Conservation (phyloP, 1,140 invertebrate species). For the Apolygus lucorum region DNA sequence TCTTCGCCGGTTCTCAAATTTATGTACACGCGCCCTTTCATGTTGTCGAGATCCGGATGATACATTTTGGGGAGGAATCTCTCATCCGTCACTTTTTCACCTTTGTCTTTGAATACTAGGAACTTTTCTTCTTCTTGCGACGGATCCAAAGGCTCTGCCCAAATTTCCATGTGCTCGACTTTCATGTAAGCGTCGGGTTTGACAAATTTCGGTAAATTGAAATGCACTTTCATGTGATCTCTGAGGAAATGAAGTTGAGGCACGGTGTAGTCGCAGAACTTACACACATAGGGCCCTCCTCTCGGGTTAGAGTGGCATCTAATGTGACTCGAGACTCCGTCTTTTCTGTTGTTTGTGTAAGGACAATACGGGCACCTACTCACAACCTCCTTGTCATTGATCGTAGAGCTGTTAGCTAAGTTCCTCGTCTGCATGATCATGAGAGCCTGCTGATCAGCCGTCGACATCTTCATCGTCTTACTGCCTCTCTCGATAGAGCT, state of each 20-base stretch:
- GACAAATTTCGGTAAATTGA: slow-evolving; percentile 49
- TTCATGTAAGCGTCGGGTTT: slow-evolving; percentile 53
- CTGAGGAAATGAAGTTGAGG: slow-evolving; percentile 63
- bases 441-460: slow-evolving; percentile 46
- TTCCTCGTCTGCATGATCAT: slow-evolving; percentile 42
- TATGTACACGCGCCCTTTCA: slow-evolving; percentile 45
- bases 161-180: slow-evolving; percentile 45
- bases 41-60: slow-evolving; percentile 2
- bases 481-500: slow-evolving; percentile 31
- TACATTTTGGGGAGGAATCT: slow-evolving; percentile 29
- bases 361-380: slow-evolving; percentile 64
- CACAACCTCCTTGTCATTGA: slow-evolving; percentile 39
- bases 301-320: slow-evolving; percentile 55
- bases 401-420: slow-evolving; percentile 36
- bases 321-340: slow-evolving; percentile 64
- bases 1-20: slow-evolving; percentile 49
- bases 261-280: slow-evolving; percentile 75
- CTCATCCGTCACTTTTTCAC: slow-evolving; percentile 33
- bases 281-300: slow-evolving; percentile 55
- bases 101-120: slow-evolving; percentile 40
- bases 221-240: slow-evolving; percentile 75
- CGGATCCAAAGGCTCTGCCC: slow-evolving; percentile 39
- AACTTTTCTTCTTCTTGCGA: slow-evolving; percentile 38
- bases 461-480: slow-evolving; percentile 44
- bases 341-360: slow-evolving; percentile 60